These are phyloP conservation scores for Allenopithecus nigroviridis DNA, from an alignment of 2,797 vertebrate species.

Conservation along the genomic window DNA sequence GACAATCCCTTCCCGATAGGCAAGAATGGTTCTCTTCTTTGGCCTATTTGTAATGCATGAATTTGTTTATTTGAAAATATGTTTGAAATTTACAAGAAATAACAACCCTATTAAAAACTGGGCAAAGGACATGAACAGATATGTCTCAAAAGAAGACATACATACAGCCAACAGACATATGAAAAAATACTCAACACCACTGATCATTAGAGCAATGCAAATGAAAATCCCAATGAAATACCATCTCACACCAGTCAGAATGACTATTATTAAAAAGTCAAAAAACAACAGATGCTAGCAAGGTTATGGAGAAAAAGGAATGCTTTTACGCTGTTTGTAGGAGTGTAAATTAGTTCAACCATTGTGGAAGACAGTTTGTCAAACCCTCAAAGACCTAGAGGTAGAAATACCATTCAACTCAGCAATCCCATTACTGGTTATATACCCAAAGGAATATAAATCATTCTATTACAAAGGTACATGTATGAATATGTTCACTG, in stretches of 20 bases:
- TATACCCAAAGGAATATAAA: not conserved
- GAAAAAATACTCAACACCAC: not conserved
- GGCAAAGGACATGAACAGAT: not conserved
- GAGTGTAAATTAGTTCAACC: not conserved
- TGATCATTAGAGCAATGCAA: not conserved
- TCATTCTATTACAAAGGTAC: not conserved
- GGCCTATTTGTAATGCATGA: conserved; percentile 37
- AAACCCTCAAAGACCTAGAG: not conserved
- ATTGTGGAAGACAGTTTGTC: not conserved
- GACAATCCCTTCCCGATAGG: conserved; percentile 9
- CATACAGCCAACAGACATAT: not conserved
- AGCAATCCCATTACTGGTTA: not conserved
- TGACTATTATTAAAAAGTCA: not conserved
- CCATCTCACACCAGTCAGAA: not conserved
- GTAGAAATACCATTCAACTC: not conserved
- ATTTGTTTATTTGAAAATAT: conserved; percentile 53
- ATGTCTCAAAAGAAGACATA: not conserved
- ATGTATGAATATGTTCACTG: not conserved
- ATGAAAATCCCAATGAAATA: not conserved
- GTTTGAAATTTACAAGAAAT: not conserved
- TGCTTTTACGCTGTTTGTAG: not conserved
- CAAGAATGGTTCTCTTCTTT: conserved; percentile 50
- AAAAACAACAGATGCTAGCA: not conserved
- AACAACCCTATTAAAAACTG: not conserved
- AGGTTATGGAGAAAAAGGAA: not conserved